These are phyloP conservation scores for Rambutsinella grinnellia DNA, from an alignment of 2,888 invertebrate species.

Conservation along the genomic window DNA sequence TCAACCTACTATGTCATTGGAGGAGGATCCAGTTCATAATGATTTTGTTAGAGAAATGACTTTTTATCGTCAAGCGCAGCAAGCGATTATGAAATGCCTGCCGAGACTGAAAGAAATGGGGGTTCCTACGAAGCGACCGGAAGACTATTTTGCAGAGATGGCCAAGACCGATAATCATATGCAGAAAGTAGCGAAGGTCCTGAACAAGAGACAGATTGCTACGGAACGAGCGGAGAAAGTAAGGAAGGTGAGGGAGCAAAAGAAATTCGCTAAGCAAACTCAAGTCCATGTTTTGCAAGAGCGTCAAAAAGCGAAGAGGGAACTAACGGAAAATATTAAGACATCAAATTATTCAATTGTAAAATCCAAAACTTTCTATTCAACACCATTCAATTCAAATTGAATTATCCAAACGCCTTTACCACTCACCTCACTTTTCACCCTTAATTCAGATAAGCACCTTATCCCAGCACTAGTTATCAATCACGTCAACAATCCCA, in stretches of 20 bases:
- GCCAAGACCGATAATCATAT: constrained; percentile 97
- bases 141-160: constrained; percentile 99
- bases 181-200: constrained; percentile 84
- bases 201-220: constrained; percentile 86
- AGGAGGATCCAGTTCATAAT: constrained; percentile 85
- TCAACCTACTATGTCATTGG: constrained; percentile 70
- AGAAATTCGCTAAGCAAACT: constrained; percentile 93
- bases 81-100: constrained; percentile 85
- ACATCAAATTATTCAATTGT: no score
- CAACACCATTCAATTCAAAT: no score
- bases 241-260: constrained; percentile 87
- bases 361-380: no score
- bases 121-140: constrained; percentile 86
- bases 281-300: constrained; percentile 86
- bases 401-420: no score
- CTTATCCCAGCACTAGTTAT: no score
- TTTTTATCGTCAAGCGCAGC: constrained; percentile 89
- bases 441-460: no score
- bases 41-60: constrained; percentile 93
- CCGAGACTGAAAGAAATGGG: constrained; percentile 81
- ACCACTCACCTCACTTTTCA: no score
- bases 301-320: constrained; percentile 90
- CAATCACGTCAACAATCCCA: no score
- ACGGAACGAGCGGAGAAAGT: constrained; percentile 92
- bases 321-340: constrained; percentile 92